phyloP scores from a whole-genome alignment of 2,888 invertebrate species.

The Sphaerophoria rueppellii region DNA sequence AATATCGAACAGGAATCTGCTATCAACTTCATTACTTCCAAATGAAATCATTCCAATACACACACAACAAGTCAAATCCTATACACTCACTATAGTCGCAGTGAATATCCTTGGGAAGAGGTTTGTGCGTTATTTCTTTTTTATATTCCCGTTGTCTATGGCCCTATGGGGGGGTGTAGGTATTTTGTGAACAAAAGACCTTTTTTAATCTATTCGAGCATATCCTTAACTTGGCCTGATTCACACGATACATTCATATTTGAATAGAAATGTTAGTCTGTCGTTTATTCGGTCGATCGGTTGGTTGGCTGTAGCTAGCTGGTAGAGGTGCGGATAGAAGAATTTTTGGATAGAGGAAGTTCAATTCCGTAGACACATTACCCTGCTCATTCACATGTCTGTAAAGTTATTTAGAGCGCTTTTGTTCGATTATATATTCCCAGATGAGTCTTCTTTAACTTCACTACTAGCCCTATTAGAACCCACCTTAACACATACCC shows the following conservation, averaged over 20 bases:
- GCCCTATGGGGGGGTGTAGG: not conserved
- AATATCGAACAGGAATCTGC: not conserved
- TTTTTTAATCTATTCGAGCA: constrained; percentile 14
- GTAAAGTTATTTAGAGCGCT: constrained; percentile 51
- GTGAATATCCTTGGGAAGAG: too few relatives aligned
- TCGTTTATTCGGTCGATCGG: too few relatives aligned
- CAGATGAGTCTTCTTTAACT: constrained; percentile 17
- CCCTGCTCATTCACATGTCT: constrained; percentile 57
- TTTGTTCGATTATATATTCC: constrained; percentile 16
- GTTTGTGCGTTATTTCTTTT: too few relatives aligned
- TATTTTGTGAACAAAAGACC: not conserved
- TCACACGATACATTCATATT: constrained; percentile 22
- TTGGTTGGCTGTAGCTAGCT: too few relatives aligned
- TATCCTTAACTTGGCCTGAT: constrained; percentile 19
- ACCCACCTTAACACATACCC: too few relatives aligned
- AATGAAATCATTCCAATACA: constrained; percentile 19
- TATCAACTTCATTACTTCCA: constrained; percentile 21
- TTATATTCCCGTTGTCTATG: not conserved
- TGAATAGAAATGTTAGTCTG: not conserved
- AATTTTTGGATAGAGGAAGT: constrained; percentile 12
- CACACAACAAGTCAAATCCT: constrained; percentile 8
- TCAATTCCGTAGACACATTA: constrained; percentile 33
- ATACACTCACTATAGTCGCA: not conserved
- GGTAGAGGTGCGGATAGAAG: not conserved
- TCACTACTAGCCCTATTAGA: constrained; percentile 2